Base-by-base conservation (phyloP, 2,888 invertebrate genomes). In the Hirtodrosophila confusa region DNA sequence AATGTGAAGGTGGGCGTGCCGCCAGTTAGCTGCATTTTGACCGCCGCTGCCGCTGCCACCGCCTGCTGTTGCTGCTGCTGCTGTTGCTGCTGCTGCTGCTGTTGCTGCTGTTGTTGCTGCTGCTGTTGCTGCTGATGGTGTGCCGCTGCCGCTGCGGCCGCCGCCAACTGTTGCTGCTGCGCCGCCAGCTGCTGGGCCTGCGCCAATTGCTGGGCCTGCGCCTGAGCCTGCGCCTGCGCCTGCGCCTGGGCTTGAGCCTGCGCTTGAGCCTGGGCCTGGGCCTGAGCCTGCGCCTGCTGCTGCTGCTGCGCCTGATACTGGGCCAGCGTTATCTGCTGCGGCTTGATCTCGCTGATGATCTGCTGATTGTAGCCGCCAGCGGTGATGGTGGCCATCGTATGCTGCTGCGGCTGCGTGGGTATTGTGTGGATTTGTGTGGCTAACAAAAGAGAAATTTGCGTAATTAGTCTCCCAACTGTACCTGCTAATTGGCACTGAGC, bases 281-380 rank as follows among this genome's bases (percentile, higher is more conserved):
- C 74, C 9, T 83, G 87, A 0, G 71, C 70, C 60, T 76, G 75
- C 9, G 71, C 77, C 49, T 90, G 86, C 65, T 89, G 85, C 53
- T 90, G 89, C 62, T 90, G 90, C 66, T 90, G 90, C 36, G 90
- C 90, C 75, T 90, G 90, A 50, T 90, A 90, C 64, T 90, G 90
- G 3, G 90, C 90, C 60, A 89, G 61, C 2, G 90, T 89, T 8
- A 90, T 90, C 53, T 90, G 89, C 65, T 90, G 90, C 1, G 89
- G 85, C 62, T 90, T 90, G 23, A 90, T 89, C 69, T 90, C 90
- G 58, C 90, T 89, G 48, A 90, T 90, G 47, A 90, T 90, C 69
- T 90, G 91, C 60, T 90, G 91, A 70, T 90, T 90, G 62, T 89
- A 90, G 50, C 89, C 87, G 48, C 86, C 88, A 9, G 90, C 85